Evolutionary conservation across 2,888 invertebrate genomes (phyloP).

Genomic region (Nysson spinosus): DNA sequence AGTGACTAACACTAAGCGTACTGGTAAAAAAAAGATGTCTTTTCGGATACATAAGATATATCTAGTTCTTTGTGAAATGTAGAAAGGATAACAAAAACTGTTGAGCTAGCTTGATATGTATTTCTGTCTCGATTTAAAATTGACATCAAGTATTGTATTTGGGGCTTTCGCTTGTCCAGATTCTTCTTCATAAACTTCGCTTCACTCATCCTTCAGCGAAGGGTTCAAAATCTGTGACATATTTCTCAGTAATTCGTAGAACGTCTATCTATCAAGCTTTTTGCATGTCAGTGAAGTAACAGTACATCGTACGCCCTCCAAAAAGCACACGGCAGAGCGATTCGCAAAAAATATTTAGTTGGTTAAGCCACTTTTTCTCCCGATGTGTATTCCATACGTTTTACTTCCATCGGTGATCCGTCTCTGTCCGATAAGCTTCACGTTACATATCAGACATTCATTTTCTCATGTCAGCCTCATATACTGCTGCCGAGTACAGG

Average conservation of each 20-base stretch:
- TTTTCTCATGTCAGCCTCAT: constrained; percentile 17
- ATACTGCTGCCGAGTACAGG: constrained; percentile 3
- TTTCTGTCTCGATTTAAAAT: background rate
- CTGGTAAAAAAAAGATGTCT: too few species aligned
- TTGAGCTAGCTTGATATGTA: background rate
- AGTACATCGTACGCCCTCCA: background rate
- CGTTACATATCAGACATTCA: constrained; percentile 15
- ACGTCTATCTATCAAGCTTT: constrained; percentile 11
- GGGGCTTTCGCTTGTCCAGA: background rate
- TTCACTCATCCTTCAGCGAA: constrained; percentile 11
- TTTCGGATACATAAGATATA: too few species aligned
- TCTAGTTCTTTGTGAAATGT: too few species aligned
- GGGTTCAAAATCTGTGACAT: constrained; percentile 19
- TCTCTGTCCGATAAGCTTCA: constrained; percentile 10
- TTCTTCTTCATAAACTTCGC: constrained; percentile 8
- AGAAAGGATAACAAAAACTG: too few species aligned
- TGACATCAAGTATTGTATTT: background rate
- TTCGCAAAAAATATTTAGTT: constrained; percentile 1
- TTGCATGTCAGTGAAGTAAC: background rate
- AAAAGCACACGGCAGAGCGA: background rate
- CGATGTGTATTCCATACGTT: constrained; percentile 2
- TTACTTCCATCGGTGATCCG: constrained; percentile 13
- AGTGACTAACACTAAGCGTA: too few species aligned
- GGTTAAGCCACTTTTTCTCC: constrained; percentile 1
- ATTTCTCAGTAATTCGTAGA: constrained; percentile 15